A percentile compares a stretch with the other conserved stretches of the same genome.
Conservation (phyloP, 2,113 vertebrate genomes). For the Ovis aries region DNA sequence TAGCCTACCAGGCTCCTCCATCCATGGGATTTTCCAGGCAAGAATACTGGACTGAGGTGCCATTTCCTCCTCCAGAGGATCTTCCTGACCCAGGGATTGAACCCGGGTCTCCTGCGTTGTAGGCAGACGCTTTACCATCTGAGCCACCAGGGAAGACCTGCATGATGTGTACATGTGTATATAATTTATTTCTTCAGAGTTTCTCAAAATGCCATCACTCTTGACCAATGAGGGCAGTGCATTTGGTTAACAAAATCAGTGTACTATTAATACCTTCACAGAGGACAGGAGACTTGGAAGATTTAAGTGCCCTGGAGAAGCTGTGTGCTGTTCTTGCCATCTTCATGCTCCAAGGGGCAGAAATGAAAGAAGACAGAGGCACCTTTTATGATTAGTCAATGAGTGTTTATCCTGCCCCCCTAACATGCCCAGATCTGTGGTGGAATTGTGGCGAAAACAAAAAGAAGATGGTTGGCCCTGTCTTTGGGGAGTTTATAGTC, state of each 20-base stretch:
- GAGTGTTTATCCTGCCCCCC: not conserved
- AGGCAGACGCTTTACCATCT: too few relatives aligned
- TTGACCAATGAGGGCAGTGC: not conserved
- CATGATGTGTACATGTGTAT: not conserved
- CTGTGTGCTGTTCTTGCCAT: not conserved
- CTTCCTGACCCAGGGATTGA: too few relatives aligned
- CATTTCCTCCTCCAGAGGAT: too few relatives aligned
- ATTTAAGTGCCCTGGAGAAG: not conserved
- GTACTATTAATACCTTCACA: not conserved
- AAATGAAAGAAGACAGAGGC: not conserved
- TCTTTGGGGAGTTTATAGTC: not conserved
- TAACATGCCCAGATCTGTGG: not conserved
- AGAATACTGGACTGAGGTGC: too few relatives aligned
- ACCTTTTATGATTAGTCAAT: not conserved
- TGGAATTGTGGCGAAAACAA: not conserved
- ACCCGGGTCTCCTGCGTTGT: rapidly evolving
- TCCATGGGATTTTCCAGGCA: too few relatives aligned
- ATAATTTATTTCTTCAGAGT: not conserved
- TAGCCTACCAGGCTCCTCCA: too few relatives aligned
- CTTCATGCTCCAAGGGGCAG: not conserved
- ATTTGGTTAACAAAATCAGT: not conserved
- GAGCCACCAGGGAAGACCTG: too few relatives aligned
- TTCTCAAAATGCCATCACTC: not conserved
- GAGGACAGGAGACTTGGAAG: not conserved
- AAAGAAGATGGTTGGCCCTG: not conserved